Base-by-base conservation (phyloP, 2,797 vertebrate genomes). In the Sebastes aleutianus region DNA sequence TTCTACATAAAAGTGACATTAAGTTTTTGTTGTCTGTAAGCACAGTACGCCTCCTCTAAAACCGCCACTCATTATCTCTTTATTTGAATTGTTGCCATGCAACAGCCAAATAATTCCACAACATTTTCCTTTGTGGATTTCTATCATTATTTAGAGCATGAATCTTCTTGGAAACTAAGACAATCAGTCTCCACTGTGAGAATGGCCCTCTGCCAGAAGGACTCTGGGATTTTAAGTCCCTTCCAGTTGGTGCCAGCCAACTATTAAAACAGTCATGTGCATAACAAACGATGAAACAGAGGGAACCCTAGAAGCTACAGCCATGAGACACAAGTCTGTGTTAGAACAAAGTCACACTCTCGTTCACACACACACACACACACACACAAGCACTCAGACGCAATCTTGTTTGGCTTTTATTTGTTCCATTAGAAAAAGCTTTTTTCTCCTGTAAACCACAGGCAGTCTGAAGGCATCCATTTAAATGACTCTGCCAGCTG, bases 381-480 rank as follows among this genome's bases (percentile, higher is more conserved):
- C 20, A 26, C 32, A 68, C 83, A 78, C 43, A 53, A 53, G 70
- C 78, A 89, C 85, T 76, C 66, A 72, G 39, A 74, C 14, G 1
- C 50, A 65, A 69, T 88, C 66, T 79, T 80, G 86, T 86, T 83
- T 81, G 79, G 82, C 72, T 89, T 83, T 82, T 70, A 87, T 89
- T 88, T 81, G 77, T 70, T 90, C 87, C 90, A 92, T 90, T 90
- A 84, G 86, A 82, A 83, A 83, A 85, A 67, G 76, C 77, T 81
- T 88, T 92, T 81, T 82, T 84, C 70, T 14, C 67, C 77, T 78
- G 87, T 80, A 83, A 93, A 89, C 95, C 93, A 88, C 88, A 88
- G 93, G 86, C 91, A 93, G 94, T 94, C 94, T 94, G 93, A 95
- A 96, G 96, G 95, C 95, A 96, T 95, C 95, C 95, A 96, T 97